Evolutionary conservation across 1,140 invertebrate genomes (phyloP), one percentile per base, ranked within the genome.

Genomic region (Lucilia sericata): DNA sequence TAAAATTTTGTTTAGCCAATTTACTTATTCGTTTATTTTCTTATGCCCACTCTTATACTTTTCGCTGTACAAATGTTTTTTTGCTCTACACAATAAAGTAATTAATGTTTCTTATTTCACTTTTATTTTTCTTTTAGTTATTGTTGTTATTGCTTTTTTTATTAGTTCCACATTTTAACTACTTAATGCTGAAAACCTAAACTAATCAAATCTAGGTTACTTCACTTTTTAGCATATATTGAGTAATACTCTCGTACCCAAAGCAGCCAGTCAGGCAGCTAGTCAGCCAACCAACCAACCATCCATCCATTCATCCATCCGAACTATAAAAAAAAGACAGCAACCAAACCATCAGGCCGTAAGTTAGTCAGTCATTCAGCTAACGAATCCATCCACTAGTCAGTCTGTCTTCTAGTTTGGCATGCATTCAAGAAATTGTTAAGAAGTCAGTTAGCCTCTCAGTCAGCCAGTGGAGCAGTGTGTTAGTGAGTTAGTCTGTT

Each of bases 181-280:
- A 42, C 42, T 42, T 42, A 55, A 55, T 55, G 17, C 51, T n/a
- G 17, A 55, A 55, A 55, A 55, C 51, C 51, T 55, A 55, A 55
- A 55, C 51, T 55, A 55, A 55, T 55, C 51, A 55, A 55, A 55
- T 55, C 51, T 55, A 55, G 51, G 51, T 55, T 55, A 55, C 5
- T 55, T 55, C 51, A 55, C 51, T 55, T 55, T 55, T 55, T 55
- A 55, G 51, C 51, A 55, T 55, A 55, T 55, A 55, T 55, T 55
- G 51, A 55, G 51, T 55, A 55, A 55, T 55, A 55, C 51, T 55
- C 25, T 42, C 42, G 42, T 42, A 42, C 42, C 42, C 42, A 42
- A 3, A 42, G 42, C 42, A 42, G 42, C 42, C 42, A 55, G 12
- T n/a, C n/a, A n/a, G n/a, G n/a, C n/a, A n/a, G n/a, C n/a, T n/a